Percentiles rank a stretch among this genome's conserved stretches.
Conservation (phyloP, 2,797 vertebrate species). For the Heliangelus exortis region DNA sequence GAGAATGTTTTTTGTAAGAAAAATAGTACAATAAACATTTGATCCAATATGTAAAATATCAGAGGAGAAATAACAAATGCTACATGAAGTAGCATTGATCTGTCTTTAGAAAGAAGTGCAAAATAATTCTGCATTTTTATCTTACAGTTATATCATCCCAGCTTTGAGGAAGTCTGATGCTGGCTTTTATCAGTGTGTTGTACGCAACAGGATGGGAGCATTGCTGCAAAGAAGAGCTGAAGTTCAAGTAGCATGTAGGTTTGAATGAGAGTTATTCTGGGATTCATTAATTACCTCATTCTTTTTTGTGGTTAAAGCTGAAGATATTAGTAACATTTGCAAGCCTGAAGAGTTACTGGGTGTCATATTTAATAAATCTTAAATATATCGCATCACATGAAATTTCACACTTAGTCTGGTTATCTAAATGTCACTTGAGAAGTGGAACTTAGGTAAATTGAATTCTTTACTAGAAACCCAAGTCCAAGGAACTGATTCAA, state of each 20-base stretch:
- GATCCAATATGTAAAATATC: background rate
- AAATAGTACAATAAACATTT: background rate
- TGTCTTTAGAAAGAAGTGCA: background rate
- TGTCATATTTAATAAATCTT: background rate
- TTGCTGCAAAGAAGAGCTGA: conserved; percentile 88
- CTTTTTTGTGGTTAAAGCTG: background rate
- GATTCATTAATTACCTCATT: background rate
- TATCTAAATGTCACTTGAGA: conserved; percentile 25
- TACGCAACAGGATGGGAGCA: conserved; percentile 92
- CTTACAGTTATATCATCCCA: conserved; percentile 83
- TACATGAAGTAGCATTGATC: background rate
- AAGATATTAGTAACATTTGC: background rate
- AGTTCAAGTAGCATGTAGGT: conserved; percentile 95
- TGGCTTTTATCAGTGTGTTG: conserved; percentile 90
- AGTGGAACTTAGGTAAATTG: background rate
- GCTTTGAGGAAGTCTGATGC: conserved; percentile 84
- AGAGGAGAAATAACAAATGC: background rate
- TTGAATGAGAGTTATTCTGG: background rate
- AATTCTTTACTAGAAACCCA: conserved; percentile 30
- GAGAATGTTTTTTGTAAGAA: background rate
- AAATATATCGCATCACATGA: background rate
- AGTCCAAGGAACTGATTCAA: conserved; percentile 8
- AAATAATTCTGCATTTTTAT: conserved; percentile 7
- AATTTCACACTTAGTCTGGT: background rate
- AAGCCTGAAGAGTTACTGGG: background rate